These are phyloP conservation scores for Mormoops blainvillei DNA, from an alignment of 2,113 vertebrate genomes.

Conservation along the genomic window DNA sequence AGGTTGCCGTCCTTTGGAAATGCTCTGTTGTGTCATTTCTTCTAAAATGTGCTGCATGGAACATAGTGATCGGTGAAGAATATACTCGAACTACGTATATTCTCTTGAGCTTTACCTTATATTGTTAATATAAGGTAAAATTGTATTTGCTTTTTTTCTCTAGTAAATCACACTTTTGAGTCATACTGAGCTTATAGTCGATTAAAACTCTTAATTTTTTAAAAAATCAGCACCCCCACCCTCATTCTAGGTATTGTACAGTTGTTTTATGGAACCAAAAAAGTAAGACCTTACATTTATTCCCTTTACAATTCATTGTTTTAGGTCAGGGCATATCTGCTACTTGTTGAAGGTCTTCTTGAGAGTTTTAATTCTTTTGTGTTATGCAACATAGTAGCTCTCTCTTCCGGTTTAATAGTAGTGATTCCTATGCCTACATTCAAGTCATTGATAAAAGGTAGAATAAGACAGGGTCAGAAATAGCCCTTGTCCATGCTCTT, in stretches of 20 bases:
- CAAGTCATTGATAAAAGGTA: background rate
- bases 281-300: background rate
- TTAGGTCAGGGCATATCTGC: background rate
- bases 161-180: background rate
- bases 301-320: background rate
- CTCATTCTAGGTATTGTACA: background rate
- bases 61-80: background rate
- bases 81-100: background rate
- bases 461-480: background rate
- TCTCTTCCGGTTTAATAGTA: background rate
- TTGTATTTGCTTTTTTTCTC: background rate
- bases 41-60: background rate
- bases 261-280: background rate
- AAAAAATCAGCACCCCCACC: background rate
- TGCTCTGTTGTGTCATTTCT: background rate
- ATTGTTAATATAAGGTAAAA: background rate
- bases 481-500: background rate
- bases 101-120: background rate
- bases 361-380: background rate
- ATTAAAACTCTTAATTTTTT: background rate
- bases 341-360: constrained; percentile 27
- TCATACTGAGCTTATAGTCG: background rate
- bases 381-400: background rate
- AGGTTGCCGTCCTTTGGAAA: background rate
- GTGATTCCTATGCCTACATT: background rate